Base-by-base conservation (phyloP, 2,797 vertebrate species). In the Bradypodion ventrale region DNA sequence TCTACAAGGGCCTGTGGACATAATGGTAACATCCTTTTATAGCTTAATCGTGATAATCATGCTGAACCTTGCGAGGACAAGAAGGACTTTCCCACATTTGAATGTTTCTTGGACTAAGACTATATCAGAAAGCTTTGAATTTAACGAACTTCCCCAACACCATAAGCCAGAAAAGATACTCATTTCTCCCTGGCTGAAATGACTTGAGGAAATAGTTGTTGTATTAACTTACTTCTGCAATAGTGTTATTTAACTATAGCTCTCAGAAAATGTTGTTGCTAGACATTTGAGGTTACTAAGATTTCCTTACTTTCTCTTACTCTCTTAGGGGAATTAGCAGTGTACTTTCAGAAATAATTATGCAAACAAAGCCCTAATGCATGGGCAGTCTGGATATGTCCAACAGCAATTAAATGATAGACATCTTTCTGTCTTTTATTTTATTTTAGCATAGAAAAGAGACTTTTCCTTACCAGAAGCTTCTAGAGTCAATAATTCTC, bases 1-100 rank as follows among this genome's bases (percentile, higher is more conserved):
- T 70, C 89, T 88, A 0, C 92, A 92, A 91, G 49, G 82, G 0
- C 32, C 70, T 86, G 63, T 78, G 79, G 80, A n/a, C 84, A 82
- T 0, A 0, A 49, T 0, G 1, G 0, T 25, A 81, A 0, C 42
- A 10, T 56, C 27, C 19, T 35, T 59, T 40, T 42, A 78, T 62
- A 46, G 75, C 70, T 77, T 69, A 78, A 70, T 52, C 16, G 16
- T 40, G 73, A 75, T 49, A 76, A 40, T 49, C 3, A 66, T 9
- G 3, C 65, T 56, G 46, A 44, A 56, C 21, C 32, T 21, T 10
- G 44, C 25, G 78, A 79, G 4, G 25, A 37, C 19, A 75, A 44
- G 19, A 46, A 32, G 75, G 29, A 12, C 65, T 56, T 56, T 27
- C 62, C 40, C 12, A 5, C 35, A 56, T 23, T 29, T 32, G 23